phyloP scores from a whole-genome alignment of 1,140 invertebrate genomes.

The Sipha flava region DNA sequence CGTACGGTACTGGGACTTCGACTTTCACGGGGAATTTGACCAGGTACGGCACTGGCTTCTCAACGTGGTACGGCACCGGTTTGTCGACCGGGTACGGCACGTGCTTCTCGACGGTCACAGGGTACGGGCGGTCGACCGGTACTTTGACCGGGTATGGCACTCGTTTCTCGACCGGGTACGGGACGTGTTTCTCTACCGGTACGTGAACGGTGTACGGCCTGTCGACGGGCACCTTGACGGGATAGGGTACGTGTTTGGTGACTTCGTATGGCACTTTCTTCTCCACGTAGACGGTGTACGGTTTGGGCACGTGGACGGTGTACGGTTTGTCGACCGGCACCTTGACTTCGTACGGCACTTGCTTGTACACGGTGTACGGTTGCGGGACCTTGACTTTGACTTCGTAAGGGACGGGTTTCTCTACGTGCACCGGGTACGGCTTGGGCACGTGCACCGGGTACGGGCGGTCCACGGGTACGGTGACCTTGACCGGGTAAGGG shows the following conservation, averaged over 20 bases:
- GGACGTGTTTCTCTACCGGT: conserved; percentile 47
- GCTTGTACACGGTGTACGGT: conserved; percentile 38
- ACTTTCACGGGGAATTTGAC: conserved; percentile 51
- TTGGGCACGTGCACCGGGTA: conserved; percentile 38
- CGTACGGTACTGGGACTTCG: conserved; percentile 46
- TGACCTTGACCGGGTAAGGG: conserved; percentile 35
- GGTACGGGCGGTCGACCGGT: conserved; percentile 46
- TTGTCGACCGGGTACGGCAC: conserved; percentile 55
- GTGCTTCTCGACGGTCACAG: conserved; percentile 47
- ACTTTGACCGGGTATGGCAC: conserved; percentile 61
- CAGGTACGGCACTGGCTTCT: conserved; percentile 51
- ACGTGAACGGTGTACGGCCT: conserved; percentile 54
- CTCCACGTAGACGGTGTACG: conserved; percentile 40
- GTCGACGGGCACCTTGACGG: conserved; percentile 60
- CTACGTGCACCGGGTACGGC: conserved; percentile 42
- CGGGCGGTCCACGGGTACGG: conserved; percentile 36
- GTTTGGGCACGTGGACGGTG: conserved; percentile 50
- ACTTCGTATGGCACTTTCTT: conserved; percentile 54
- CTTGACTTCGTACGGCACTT: conserved; percentile 48
- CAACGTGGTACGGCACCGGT: conserved; percentile 65
- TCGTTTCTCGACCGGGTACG: conserved; percentile 50
- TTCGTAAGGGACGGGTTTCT: conserved; percentile 46
- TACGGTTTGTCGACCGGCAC: conserved; percentile 53
- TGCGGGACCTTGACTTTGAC: conserved; percentile 38
- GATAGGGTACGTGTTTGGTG: conserved; percentile 61